Conservation (phyloP, 1,140 invertebrate species). For the Pantala flavescens region DNA sequence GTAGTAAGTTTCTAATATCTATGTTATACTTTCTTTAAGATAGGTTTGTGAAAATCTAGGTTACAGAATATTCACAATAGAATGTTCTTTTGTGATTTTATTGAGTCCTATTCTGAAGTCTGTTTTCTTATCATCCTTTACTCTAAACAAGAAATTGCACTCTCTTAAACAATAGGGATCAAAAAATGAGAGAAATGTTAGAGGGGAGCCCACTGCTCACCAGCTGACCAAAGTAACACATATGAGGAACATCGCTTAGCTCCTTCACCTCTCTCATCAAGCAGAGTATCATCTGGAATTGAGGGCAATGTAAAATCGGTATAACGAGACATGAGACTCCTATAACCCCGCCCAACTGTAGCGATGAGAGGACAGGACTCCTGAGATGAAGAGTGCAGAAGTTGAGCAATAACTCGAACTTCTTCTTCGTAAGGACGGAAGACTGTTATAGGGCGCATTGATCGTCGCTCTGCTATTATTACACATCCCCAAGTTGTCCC, state of each 20-base stretch:
- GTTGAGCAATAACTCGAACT: slow-evolving; percentile 38
- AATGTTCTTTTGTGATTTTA: no score
- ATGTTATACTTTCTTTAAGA: no score
- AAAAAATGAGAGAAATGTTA: no score
- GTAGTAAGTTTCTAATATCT: no score
- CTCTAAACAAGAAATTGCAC: no score
- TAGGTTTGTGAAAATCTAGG: no score
- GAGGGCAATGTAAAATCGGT: slow-evolving; percentile 23
- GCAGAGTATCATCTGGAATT: neutral
- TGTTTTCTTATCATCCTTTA: no score
- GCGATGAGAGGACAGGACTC: slow-evolving; percentile 42
- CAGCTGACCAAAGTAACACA: neutral
- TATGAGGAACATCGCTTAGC: neutral
- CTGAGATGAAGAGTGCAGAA: slow-evolving; percentile 17
- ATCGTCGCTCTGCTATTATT: slow-evolving; percentile 69
- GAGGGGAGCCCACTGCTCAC: neutral
- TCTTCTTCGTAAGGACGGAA: slow-evolving; percentile 84
- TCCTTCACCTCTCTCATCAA: neutral
- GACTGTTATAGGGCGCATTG: slow-evolving; percentile 74
- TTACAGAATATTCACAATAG: no score
- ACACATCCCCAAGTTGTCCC: slow-evolving; percentile 88
- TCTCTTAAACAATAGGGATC: no score
- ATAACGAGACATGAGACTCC: slow-evolving; percentile 55
- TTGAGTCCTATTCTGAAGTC: no score
- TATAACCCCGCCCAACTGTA: slow-evolving; percentile 73